These are phyloP conservation scores for Carcina quercana DNA, from an alignment of 2,888 invertebrate species.

Conservation along the genomic window DNA sequence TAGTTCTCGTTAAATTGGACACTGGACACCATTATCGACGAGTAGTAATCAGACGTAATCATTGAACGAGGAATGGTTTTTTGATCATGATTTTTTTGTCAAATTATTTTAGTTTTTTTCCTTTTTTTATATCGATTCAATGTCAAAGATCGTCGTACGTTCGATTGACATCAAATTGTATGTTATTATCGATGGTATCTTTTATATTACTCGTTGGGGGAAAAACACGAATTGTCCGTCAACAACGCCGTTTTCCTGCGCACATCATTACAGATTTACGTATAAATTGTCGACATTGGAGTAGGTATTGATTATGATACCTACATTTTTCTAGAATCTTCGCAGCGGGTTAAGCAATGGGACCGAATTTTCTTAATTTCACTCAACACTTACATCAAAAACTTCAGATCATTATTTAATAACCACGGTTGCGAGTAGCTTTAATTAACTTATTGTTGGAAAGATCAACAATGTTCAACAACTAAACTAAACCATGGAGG, in stretches of 20 bases:
- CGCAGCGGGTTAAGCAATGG: no score
- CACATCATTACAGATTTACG: not conserved
- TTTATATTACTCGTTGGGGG: conserved; percentile 4
- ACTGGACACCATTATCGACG: conserved; percentile 50
- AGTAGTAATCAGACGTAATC: conserved; percentile 65
- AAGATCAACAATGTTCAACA: no score
- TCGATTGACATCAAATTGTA: conserved; percentile 62
- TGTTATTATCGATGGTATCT: conserved; percentile 26
- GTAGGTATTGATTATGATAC: no score
- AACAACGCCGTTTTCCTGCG: not conserved
- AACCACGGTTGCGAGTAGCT: no score
- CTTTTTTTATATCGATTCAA: no score
- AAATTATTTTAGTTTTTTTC: conserved; percentile 45
- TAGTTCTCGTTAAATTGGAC: conserved; percentile 31
- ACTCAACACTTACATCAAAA: no score
- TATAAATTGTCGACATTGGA: not conserved
- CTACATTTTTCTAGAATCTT: no score
- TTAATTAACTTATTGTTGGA: no score
- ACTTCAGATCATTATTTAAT: no score
- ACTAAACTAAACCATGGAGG: no score
- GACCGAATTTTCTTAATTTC: no score
- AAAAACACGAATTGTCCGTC: conserved; percentile 10
- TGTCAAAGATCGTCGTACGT: conserved; percentile 59
- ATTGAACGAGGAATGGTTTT: conserved; percentile 53
- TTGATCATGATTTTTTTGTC: conserved; percentile 42